These are phyloP conservation scores for Sebastolobus altivelis DNA, from an alignment of 2,797 vertebrate species.

Conservation along the genomic window DNA sequence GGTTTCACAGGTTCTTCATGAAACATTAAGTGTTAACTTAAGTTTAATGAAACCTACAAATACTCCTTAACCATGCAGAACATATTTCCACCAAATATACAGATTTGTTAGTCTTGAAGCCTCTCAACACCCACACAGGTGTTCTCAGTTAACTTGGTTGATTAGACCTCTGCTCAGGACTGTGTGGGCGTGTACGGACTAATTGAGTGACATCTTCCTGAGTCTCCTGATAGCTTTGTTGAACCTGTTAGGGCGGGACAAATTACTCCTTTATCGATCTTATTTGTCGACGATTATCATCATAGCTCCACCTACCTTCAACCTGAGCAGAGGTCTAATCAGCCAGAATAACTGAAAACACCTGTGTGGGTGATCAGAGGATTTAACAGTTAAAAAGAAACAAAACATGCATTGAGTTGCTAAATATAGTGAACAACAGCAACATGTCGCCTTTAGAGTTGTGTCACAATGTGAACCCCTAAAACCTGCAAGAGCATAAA, in stretches of 20 bases:
- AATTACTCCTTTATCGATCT: neutral
- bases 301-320: neutral
- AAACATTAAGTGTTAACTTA: neutral
- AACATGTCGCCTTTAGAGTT: neutral
- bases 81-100: neutral
- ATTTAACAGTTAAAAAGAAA: neutral
- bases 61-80: neutral
- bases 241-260: neutral
- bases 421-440: neutral
- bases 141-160: neutral
- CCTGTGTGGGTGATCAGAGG: neutral
- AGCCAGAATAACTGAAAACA: neutral
- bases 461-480: neutral
- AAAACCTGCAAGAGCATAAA: neutral
- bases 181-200: neutral
- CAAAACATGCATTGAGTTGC: neutral
- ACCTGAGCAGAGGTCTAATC: neutral
- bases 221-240: neutral
- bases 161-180: neutral
- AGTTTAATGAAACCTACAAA: conserved; percentile 14
- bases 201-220: neutral
- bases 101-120: neutral
- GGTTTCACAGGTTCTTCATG: neutral
- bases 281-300: neutral
- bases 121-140: neutral